Evolutionary conservation across 2,113 vertebrate genomes (phyloP), one percentile per base, ranked within the genome.

Genomic region (Corythornis vintsioides): DNA sequence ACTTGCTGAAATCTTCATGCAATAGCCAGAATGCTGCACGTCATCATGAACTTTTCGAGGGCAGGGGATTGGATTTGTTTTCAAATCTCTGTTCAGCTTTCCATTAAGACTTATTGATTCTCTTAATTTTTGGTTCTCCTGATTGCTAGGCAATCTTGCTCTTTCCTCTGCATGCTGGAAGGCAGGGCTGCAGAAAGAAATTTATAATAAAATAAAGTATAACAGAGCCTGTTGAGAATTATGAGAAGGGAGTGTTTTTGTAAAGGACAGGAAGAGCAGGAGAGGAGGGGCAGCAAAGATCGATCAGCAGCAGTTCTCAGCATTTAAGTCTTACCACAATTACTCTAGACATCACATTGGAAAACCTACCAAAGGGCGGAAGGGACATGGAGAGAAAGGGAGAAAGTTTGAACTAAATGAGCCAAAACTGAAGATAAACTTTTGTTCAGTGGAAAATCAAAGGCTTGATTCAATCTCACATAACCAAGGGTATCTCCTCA

Each of bases 181-280:
- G 66, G 65, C 92, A 56, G 90, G 70, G 77, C 71, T 83, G 88
- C 92, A 86, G 86, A 86, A 67, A 93, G 93, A 79, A 96, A 96
- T 97, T 95, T 94, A 82, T 97, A 94, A 95, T 95, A 94, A 96
- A 94, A 96, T 96, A 92, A 96, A 91, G 93, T 88, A 70, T 70
- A 93, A 86, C 61, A 43, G 83, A 88, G 89, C 53, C 77, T 52
- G 70, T 70, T 82, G 80, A 65, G 90, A 59, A 5, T 21, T 64
- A 81, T 31, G 88, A 87, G 91, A 86, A 67, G 47, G 25, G 48
- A 79, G 53, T 4, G 3, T 78, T 88, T 73, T 73, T 13, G 13
- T 73, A 82, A 88, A 86, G 89, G 66, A 71, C 75, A 42, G 86
- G 71, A 1, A 0, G 77, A 83, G 61, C 52, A 14, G 59, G 47